Conservation (phyloP, 1,140 invertebrate genomes). For the Pseudomyrmex sp. region DNA sequence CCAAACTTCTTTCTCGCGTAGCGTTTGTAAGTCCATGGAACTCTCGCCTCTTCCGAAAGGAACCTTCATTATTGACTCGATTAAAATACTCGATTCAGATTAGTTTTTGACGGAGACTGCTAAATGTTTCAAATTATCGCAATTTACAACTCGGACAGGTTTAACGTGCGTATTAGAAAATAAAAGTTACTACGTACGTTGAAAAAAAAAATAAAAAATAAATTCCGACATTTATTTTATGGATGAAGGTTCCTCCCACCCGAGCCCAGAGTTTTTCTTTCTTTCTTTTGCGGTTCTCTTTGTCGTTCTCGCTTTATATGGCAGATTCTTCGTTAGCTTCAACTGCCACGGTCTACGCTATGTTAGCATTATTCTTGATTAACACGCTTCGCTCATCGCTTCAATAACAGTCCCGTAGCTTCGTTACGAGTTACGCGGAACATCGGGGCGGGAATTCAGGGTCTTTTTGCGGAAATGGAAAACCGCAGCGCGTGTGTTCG, state of each 20-base stretch:
- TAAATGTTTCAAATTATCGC: too few relatives aligned
- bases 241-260: not conserved
- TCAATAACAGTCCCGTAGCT: conserved; percentile 24
- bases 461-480: conserved; percentile 70
- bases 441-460: not conserved
- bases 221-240: not conserved
- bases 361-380: conserved; percentile 21
- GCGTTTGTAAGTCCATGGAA: conserved; percentile 73
- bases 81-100: not conserved
- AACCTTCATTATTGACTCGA: conserved; percentile 3
- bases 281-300: not conserved
- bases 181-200: too few relatives aligned
- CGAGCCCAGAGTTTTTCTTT: too few relatives aligned
- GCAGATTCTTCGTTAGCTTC: not conserved
- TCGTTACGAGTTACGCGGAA: conserved; percentile 24
- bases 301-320: not conserved
- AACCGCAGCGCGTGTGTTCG: conserved; percentile 60
- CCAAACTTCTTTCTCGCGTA: conserved; percentile 64
- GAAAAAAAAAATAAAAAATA: too few relatives aligned
- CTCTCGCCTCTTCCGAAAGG: not conserved
- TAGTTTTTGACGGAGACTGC: not conserved
- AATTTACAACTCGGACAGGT: too few relatives aligned
- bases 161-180: too few relatives aligned
- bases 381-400: conserved; percentile 14
- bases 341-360: not conserved